Base-by-base conservation (phyloP, 1,140 invertebrate species). In the Lucilia sericata region DNA sequence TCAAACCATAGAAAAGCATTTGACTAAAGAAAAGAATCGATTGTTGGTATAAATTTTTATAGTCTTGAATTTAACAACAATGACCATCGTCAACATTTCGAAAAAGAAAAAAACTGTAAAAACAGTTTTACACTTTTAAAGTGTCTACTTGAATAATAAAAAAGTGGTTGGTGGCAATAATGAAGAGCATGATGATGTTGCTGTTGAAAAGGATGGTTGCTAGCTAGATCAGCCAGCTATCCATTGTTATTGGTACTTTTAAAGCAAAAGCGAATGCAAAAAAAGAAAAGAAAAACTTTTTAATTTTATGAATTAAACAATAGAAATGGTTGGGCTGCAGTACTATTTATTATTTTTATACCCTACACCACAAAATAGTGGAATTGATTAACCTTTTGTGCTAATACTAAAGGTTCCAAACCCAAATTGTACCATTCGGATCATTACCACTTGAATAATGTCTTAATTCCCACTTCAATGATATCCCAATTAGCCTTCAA, bases 121-220 rank as follows among this genome's bases (percentile, higher is more conserved):
- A 60, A 60, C 17, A 60, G 55, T 60, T 60, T 60, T 60, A 60
- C 55, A 60, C 55, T 60, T 60, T n/a, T 60, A 17, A 60, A 60
- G 55, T 60, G 55, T 60, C 55, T 60, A 60, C n/a, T 60, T 60
- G 14, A n/a, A 60, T n/a, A n/a, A 17, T n/a, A n/a, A 60, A 55
- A 60, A 60, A 60, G 55, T 60, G 55, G 55, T 60, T 42, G 14
- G 55, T 60, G 14, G n/a, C 14, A n/a, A n/a, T 60, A n/a, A 60
- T 17, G 55, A 60, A n/a, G 55, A 60, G 14, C 14, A 17, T 60
- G 55, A 60, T 60, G 14, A 60, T 60, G 13, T n/a, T 60, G 55
- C 13, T 14, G 14, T 5, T 60, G 2, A 42, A 8, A 42, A 7
- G 42, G 42, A 8, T 42, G 42, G 10, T 42, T 42, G 5, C 5